These are phyloP conservation scores for Lithophane ornitopus DNA, from an alignment of 2,888 invertebrate genomes.

Conservation along the genomic window DNA sequence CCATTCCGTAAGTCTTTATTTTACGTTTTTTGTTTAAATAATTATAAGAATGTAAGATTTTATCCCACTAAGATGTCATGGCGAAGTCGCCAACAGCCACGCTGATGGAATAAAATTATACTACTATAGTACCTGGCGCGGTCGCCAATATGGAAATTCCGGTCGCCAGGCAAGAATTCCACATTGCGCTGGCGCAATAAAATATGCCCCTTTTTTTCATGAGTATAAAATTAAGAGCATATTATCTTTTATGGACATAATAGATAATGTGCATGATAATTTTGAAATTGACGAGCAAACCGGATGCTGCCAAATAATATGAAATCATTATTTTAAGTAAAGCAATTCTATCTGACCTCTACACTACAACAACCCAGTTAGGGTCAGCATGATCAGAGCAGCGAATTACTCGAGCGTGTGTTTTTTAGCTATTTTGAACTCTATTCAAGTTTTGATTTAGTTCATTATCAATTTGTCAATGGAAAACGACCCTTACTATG, in stretches of 20 bases:
- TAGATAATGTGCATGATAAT: background rate
- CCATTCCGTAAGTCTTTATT: slow-evolving; percentile 71
- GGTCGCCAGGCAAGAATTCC: background rate
- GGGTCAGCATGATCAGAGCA: background rate
- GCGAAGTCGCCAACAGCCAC: background rate
- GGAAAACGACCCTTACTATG: background rate
- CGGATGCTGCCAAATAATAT: background rate
- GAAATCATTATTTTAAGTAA: background rate
- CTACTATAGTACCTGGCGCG: background rate
- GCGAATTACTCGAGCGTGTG: background rate
- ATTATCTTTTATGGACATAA: background rate
- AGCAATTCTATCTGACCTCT: background rate
- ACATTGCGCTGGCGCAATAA: background rate
- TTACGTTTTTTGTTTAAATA: slow-evolving; percentile 23
- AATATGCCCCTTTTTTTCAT: background rate
- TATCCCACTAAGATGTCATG: slow-evolving; percentile 11
- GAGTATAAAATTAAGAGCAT: background rate
- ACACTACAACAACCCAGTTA: background rate
- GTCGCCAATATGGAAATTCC: background rate
- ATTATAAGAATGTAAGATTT: background rate
- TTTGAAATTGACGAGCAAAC: background rate
- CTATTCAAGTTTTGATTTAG: background rate
- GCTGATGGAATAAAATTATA: background rate
- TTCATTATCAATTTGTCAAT: background rate
- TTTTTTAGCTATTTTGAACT: background rate